phyloP scores from a whole-genome alignment of 23 tunicate genomes.

The Trididemnum miniatum region DNA sequence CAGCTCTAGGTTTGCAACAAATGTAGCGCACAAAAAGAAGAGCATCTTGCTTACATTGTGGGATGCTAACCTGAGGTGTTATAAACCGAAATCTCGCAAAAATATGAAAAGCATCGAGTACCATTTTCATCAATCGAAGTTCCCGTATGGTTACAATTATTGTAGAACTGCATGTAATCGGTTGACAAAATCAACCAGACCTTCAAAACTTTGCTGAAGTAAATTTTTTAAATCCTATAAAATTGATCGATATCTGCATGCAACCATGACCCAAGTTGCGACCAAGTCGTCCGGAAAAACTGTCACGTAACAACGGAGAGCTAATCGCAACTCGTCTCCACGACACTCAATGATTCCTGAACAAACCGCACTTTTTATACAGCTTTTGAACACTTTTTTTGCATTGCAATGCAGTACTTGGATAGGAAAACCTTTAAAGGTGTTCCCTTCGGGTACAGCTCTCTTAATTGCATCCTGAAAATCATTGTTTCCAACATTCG shows the following conservation, averaged over 20 bases:
- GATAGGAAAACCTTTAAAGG: constrained; percentile 90
- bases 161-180: no score
- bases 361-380: constrained; percentile 67
- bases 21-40: no score
- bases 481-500: constrained; percentile 77
- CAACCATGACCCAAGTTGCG: constrained; percentile 88
- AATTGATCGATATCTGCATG: constrained; percentile 82
- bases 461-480: constrained; percentile 85
- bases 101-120: no score
- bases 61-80: no score
- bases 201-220: no score
- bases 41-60: no score
- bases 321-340: constrained; percentile 72
- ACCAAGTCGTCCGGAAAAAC: constrained; percentile 83
- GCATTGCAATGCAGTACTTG: constrained; percentile 76
- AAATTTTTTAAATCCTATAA: no score
- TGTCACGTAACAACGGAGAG: constrained; percentile 59
- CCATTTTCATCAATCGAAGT: no score
- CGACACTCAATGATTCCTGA: constrained; percentile 72
- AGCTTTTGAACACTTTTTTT: constrained; percentile 50
- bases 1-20: no score
- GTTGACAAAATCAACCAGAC: no score
- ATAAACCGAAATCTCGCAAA: no score
- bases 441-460: constrained; percentile 84
- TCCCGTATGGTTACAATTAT: no score